phyloP scores from a whole-genome alignment of 2,888 invertebrate species.

The Aproaerema taeniolella region DNA sequence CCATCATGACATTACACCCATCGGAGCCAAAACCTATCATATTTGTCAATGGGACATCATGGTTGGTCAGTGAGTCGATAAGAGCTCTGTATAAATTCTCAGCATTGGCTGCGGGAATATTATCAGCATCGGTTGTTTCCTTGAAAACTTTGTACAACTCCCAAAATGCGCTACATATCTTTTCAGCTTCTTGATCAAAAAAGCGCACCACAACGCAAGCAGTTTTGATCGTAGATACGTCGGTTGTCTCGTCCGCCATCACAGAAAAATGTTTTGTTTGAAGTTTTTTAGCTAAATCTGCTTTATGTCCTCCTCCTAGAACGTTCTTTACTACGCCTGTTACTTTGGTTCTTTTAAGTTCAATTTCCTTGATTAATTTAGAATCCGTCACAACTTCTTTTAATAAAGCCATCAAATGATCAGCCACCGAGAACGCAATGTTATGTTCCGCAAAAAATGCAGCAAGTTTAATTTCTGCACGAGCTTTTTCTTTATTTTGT shows the following conservation, averaged over 20 bases:
- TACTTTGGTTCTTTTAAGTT: constrained; percentile 24
- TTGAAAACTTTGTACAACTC: constrained; percentile 19
- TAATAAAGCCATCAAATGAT: constrained; percentile 18
- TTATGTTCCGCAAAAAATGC: constrained; percentile 30
- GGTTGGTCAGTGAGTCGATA: constrained; percentile 15
- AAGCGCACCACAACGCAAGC: constrained; percentile 26
- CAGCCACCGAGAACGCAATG: constrained; percentile 23
- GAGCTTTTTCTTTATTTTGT: constrained; percentile 22
- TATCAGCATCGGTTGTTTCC: constrained; percentile 4
- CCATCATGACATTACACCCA: constrained; percentile 34
- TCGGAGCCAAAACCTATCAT: constrained; percentile 34
- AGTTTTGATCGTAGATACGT: constrained; percentile 27
- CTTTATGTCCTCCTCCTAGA: constrained; percentile 25
- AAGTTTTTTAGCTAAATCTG: constrained; percentile 22
- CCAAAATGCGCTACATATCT: constrained; percentile 19
- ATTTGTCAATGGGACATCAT: constrained; percentile 26
- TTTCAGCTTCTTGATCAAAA: constrained; percentile 21
- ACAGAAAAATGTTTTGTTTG: constrained; percentile 25
- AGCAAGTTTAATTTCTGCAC: constrained; percentile 25
- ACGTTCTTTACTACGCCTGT: constrained; percentile 26
- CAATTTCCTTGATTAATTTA: constrained; percentile 22
- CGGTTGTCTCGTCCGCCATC: constrained; percentile 30
- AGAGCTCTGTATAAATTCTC: constrained; percentile 14
- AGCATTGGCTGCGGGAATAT: constrained; percentile 11
- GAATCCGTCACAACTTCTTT: too few relatives aligned